Conservation (phyloP, 2,888 invertebrate genomes). For the Agrochola lychnidis region DNA sequence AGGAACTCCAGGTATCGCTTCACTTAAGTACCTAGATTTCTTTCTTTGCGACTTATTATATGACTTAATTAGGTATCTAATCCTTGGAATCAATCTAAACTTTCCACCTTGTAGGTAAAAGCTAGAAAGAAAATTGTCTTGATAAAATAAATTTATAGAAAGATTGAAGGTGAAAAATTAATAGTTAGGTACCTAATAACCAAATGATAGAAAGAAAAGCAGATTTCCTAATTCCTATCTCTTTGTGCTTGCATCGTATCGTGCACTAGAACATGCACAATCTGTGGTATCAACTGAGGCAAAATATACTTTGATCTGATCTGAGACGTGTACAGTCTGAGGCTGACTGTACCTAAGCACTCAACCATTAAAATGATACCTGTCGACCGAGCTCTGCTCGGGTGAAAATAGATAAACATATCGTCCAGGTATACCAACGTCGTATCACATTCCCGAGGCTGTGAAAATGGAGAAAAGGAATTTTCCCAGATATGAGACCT, state of each 20-base stretch:
- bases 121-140: constrained; percentile 5
- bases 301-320: constrained; percentile 1
- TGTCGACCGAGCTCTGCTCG: no score
- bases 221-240: not conserved
- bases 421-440: no score
- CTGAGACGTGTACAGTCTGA: not conserved
- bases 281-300: not conserved
- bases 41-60: not conserved
- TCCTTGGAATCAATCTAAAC: constrained; percentile 5
- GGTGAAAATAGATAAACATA: no score
- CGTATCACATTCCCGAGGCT: no score
- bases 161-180: not conserved
- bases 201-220: not conserved
- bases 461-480: no score
- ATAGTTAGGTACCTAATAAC: no score
- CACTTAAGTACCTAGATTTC: not conserved
- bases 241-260: not conserved
- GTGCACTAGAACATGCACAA: not conserved
- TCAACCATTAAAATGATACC: not conserved
- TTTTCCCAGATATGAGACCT: no score
- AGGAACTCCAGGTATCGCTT: not conserved
- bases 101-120: not conserved
- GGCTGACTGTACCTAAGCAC: not conserved
- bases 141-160: not conserved
- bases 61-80: not conserved